phyloP scores from a whole-genome alignment of 2,888 invertebrate genomes.

The Hirtodrosophila trivittata region DNA sequence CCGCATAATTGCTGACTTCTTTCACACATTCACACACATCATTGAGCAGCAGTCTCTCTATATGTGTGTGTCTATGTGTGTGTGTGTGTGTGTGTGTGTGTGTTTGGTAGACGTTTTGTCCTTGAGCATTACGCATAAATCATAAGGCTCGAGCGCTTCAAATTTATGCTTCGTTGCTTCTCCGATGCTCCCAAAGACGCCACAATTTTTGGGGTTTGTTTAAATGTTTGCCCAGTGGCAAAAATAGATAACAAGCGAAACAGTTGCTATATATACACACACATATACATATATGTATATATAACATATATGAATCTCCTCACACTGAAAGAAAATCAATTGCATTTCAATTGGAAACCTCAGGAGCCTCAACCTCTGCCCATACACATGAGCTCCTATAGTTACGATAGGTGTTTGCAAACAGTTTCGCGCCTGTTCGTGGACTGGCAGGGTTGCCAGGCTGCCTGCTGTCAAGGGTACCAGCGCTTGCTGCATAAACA shows the following conservation, averaged over 20 bases:
- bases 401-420: constrained; percentile 38
- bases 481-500: constrained; percentile 64
- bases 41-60: constrained; percentile 34
- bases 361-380: background rate
- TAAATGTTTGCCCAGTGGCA: constrained; percentile 54
- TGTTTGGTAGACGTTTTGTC: constrained; percentile 56
- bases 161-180: constrained; percentile 74
- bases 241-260: constrained; percentile 58
- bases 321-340: constrained; percentile 33
- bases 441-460: constrained; percentile 45
- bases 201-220: constrained; percentile 3
- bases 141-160: constrained; percentile 52
- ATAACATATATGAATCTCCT: too few relatives aligned
- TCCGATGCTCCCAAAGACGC: constrained; percentile 32
- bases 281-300: too few relatives aligned
- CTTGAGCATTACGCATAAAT: constrained; percentile 71
- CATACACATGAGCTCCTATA: constrained; percentile 6
- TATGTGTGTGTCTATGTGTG: constrained; percentile 10
- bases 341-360: background rate
- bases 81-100: constrained; percentile 12
- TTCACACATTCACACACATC: constrained; percentile 72
- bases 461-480: constrained; percentile 56
- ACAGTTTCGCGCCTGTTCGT: constrained; percentile 35
- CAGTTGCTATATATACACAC: constrained; percentile 3
- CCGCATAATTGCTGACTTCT: constrained; percentile 79